A percentile compares a stretch with the other conserved stretches of the same genome.
These are phyloP conservation scores for Todus mexicanus DNA, from an alignment of 2,797 vertebrate genomes.

Conservation along the genomic window DNA sequence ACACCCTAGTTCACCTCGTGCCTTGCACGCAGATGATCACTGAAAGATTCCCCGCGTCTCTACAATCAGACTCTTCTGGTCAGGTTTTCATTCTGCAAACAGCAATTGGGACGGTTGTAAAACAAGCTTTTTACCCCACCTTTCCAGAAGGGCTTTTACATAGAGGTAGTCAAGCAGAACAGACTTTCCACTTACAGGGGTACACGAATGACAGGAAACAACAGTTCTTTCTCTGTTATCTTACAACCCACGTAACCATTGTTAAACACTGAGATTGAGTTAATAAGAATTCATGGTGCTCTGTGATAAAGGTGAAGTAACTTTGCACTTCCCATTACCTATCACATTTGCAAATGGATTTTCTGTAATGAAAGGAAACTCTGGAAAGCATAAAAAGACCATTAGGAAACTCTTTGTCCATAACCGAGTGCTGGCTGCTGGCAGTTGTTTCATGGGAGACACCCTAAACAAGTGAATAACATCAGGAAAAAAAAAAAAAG, in stretches of 20 bases:
- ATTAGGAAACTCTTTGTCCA: neutral
- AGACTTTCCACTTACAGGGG: neutral
- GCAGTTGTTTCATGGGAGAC: neutral
- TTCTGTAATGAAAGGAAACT: neutral
- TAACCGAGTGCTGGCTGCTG: neutral
- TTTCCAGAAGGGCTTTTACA: neutral
- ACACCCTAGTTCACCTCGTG: neutral
- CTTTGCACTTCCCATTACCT: neutral
- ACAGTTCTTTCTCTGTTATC: neutral
- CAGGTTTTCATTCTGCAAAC: neutral
- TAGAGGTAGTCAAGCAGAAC: neutral
- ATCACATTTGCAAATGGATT: neutral
- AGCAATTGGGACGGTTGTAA: neutral
- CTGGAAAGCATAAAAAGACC: neutral
- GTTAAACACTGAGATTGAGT: neutral
- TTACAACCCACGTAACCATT: neutral
- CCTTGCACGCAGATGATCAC: neutral
- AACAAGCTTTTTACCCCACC: neutral
- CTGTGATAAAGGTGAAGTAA: neutral
- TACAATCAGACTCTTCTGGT: neutral
- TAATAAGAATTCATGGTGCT: neutral
- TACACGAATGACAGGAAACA: neutral
- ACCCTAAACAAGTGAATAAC: neutral
- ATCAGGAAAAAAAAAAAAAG: neutral
- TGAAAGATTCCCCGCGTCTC: neutral